Evolutionary conservation across 2,888 invertebrate genomes (phyloP), one percentile per base, ranked within the genome.

Genomic region (Drosophila mercatorum): DNA sequence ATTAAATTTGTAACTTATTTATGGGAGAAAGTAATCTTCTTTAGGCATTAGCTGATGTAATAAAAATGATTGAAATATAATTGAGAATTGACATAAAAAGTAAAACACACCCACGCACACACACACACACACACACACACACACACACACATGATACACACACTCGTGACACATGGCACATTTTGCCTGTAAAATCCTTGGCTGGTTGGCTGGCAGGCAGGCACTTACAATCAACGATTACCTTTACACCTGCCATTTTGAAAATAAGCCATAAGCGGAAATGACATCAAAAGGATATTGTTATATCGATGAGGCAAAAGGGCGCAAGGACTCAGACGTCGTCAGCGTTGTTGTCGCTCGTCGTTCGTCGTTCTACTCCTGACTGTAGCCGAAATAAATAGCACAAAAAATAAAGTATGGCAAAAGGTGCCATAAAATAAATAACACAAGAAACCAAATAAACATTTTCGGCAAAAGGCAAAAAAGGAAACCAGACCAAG

Each of bases 21-120:
- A 83, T 77, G 77, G 73, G 69, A 57, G 73, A 75, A 75, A 69
- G 83, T 88, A 88, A 88, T 88, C 87, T 86, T 78, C 87, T 88
- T 88, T 88, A 68, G 75, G 86, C 80, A 86, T 88, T 87, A 85
- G 87, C 60, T 68, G 80, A 75, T 78, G 87, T 87, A 88, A 87
- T 88, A 88, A 88, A 88, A 88, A 83, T 88, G 88, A 88, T 88
- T 88, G 88, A 88, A 88, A 88, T 88, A 88, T 88, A 88, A 88
- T 88, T 88, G 88, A 87, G 83, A 88, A 88, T 87, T 83, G 88
- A 81, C 84, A 88, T 82, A 88, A 86, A 84, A 87, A 80, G 78
- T 75, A 78, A 82, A 73, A 71, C 36, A 63, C 36, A 40, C 38
- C 17, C 47, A 14, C 28, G 51, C 17, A 43, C 22, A 34, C 44